Base-by-base conservation (phyloP, 1,140 invertebrate genomes). In the Bombus difficillimus region DNA sequence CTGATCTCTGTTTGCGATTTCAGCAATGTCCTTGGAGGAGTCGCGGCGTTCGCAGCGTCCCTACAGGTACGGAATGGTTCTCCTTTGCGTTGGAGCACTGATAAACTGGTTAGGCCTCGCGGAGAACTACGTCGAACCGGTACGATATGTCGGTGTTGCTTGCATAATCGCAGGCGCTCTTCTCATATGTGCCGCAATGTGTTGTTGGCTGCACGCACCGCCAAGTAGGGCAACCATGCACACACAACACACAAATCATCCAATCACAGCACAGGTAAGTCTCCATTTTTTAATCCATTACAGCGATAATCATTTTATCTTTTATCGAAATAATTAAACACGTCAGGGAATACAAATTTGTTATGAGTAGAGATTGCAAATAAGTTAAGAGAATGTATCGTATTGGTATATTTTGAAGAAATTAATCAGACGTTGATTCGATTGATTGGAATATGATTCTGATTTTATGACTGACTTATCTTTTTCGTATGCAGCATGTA, bases 61-160 rank as follows among this genome's bases (percentile, higher is more conserved):
- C 73, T 97, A 97, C 94, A 96, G 97, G 37, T 97, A 97, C 93
- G 97, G 97, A 76, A 97, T 97, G 96, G 96, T 97, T 82, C 94
- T 97, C 84, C 94, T 97, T 41, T 97, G 97, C 91, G 96, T 97
- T 57, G 97, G 97, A n/a, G 97, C 97, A 12, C 95, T 97, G 39
- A 97, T 97, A 91, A 97, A 97, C 94, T 97, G 97, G 97, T 95
- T 97, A 66, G 97, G 97, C 53, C 95, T 97, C 74, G 97, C 97
- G 1, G 97, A 97, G 92, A 96, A 96, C 90, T 97, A 97, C 91
- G 96, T 97, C 39, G 97, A 97, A 90, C 96, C 97, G 1, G 96
- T 97, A 76, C 95, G 97, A 91, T 97, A 97, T 93, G 96, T 97
- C 72, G 97, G 97, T 78, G 97, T 97, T 39, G 97, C 97, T 28